These are phyloP conservation scores for Ophonus ardosiacus DNA, from an alignment of 2,888 invertebrate genomes.

Conservation along the genomic window DNA sequence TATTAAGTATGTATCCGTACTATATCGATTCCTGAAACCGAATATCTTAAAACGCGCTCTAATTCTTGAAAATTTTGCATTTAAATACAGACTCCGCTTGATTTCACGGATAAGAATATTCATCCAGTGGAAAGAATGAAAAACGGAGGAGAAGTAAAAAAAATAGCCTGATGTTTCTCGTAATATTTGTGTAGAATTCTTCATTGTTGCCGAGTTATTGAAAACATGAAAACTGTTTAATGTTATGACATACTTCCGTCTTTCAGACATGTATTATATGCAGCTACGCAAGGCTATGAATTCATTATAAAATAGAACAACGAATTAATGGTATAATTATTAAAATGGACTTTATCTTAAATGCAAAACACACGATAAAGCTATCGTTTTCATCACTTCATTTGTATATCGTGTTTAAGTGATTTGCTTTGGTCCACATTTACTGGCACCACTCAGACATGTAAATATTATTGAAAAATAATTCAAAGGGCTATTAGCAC, in stretches of 20 bases:
- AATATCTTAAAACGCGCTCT: constrained; percentile 27
- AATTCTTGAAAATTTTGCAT: constrained; percentile 24
- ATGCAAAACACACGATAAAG: background rate
- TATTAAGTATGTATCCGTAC: background rate
- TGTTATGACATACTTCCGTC: background rate
- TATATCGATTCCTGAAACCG: background rate
- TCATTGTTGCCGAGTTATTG: background rate
- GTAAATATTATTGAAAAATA: background rate
- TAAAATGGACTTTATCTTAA: constrained; percentile 14
- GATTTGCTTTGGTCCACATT: background rate
- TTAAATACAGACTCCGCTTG: constrained; percentile 35
- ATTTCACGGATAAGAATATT: constrained; percentile 27
- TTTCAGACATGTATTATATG: background rate
- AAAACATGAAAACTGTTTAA: constrained; percentile 2
- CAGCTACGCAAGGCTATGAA: background rate
- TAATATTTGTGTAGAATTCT: background rate
- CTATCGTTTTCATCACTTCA: background rate
- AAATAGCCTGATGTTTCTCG: background rate
- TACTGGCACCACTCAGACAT: background rate
- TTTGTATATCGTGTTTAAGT: background rate
- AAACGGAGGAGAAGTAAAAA: background rate
- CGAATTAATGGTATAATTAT: constrained; percentile 10
- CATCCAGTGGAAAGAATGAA: background rate
- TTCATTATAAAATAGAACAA: constrained; percentile 20
- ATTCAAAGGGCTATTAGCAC: background rate